Evolutionary conservation across 2,888 invertebrate species (phyloP), one percentile per base, ranked within the genome.

Genomic region (Clitarchus hookeri): DNA sequence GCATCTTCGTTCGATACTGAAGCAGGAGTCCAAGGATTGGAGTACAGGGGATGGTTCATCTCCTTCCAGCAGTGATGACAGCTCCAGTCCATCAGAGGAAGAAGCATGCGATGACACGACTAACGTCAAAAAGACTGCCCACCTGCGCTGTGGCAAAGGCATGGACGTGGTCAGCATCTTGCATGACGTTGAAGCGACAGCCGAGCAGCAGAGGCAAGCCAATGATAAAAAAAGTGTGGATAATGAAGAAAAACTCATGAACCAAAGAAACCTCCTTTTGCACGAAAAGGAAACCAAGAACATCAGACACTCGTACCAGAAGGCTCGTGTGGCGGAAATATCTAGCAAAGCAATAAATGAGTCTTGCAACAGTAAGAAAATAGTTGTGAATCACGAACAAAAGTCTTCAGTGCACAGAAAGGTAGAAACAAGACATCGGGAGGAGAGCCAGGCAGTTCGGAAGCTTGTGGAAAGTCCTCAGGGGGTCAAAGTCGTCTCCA

Each of bases 1-100:
- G n/a, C 83, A 79, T 13, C 85, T 86, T 27, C 87, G 87, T 0
- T 88, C 89, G 0, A 89, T 89, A 77, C 85, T 89, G 80, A 89
- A 89, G 84, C 86, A 86, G 6, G 88, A 87, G 80, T 87, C 88
- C 6, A 80, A 80, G 26, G 88, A 87, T 26, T 88, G 87, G 86
- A 79, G 26, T 44, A 83, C 80, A 36, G 84, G 48, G 36, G 87
- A 85, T 53, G 85, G 85, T 4, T 65, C 84, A 12, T 85, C 87
- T n/a, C 85, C 88, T 2, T 65, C 85, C 25, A 44, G 79, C 53
- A 65, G 44, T 36, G 86, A 86, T 16, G 84, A 83, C 25, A 27
- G 84, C 44, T 27, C 44, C 25, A 84, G 80, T 26, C 25, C 79
- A 0, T 82, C 82, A 11, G 82, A 44, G 48, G 85, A 85, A 4